Evolutionary conservation across 2,888 invertebrate genomes (phyloP).

Genomic region (Caenorhabditis sp.): DNA sequence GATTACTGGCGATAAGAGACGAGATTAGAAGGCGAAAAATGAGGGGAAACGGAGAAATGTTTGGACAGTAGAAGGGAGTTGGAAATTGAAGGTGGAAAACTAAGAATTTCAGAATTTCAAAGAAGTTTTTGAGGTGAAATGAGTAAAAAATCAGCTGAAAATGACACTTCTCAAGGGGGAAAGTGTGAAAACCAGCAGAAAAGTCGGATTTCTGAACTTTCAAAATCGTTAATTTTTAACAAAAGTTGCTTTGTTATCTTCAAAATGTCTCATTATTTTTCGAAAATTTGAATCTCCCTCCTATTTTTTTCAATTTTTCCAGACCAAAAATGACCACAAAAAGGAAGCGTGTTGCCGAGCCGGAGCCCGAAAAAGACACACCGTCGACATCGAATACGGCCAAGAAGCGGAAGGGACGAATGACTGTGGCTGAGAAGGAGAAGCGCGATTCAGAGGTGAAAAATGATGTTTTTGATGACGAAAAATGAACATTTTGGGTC

Average conservation of each 20-base stretch:
- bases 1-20: neutral
- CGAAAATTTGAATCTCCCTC: neutral
- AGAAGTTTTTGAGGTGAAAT: neutral
- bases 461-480: neutral
- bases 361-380: conserved; percentile 53
- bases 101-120: neutral
- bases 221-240: neutral
- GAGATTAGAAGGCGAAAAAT: neutral
- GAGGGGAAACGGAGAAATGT: neutral
- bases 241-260: neutral
- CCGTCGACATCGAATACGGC: conserved; percentile 40
- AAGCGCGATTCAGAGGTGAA: conserved; percentile 51
- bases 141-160: neutral
- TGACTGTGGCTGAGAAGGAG: conserved; percentile 63
- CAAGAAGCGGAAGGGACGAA: conserved; percentile 67
- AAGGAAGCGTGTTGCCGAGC: conserved; percentile 67
- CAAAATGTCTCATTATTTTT: neutral
- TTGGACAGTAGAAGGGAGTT: neutral
- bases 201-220: neutral
- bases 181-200: neutral
- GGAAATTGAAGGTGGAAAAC: neutral
- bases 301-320: neutral
- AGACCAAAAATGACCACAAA: conserved; percentile 70
- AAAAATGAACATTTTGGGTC: neutral
- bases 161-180: neutral